A percentile compares a stretch with the other conserved stretches of the same genome.
phyloP scores from a whole-genome alignment of 2,888 invertebrate genomes.

The Drosophila colorata region DNA sequence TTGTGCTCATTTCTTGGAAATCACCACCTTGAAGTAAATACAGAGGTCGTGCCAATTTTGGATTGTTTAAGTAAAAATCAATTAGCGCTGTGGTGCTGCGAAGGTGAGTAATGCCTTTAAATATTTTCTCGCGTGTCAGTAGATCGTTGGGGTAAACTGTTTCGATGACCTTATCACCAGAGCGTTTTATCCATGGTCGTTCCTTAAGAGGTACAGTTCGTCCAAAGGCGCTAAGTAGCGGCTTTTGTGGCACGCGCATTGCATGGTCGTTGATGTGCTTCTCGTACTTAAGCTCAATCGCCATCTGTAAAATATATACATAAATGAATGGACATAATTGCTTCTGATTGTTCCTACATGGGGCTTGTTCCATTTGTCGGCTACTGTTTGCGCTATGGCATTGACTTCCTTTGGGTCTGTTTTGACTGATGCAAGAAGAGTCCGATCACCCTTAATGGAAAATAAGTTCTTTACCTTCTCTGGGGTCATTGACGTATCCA shows the following conservation, averaged over 20 bases:
- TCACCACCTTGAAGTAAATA: slow-evolving; percentile 79
- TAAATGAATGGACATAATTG: not conserved
- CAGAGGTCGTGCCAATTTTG: slow-evolving; percentile 74
- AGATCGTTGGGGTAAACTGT: slow-evolving; percentile 83
- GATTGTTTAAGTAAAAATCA: slow-evolving; percentile 80
- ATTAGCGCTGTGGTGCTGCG: slow-evolving; percentile 82
- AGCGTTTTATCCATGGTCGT: slow-evolving; percentile 73
- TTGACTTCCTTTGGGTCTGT: slow-evolving; percentile 84
- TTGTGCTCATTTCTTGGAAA: slow-evolving; percentile 65
- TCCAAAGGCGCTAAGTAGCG: slow-evolving; percentile 83
- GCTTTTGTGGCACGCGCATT: slow-evolving; percentile 56
- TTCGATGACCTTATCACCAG: slow-evolving; percentile 72
- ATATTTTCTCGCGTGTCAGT: slow-evolving; percentile 80
- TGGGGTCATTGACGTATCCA: slow-evolving; percentile 79
- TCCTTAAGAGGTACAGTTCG: slow-evolving; percentile 81
- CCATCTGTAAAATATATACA: slow-evolving; percentile 71
- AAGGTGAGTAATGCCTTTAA: slow-evolving; percentile 84
- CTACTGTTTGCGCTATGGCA: slow-evolving; percentile 83
- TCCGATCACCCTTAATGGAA: slow-evolving; percentile 83
- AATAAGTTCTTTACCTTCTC: slow-evolving; percentile 83
- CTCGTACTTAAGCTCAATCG: slow-evolving; percentile 83
- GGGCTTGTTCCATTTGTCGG: slow-evolving; percentile 83
- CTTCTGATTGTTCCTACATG: slow-evolving; percentile 73
- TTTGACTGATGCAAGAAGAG: slow-evolving; percentile 80
- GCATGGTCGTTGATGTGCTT: slow-evolving; percentile 74